Evolutionary conservation across 2,888 invertebrate species (phyloP), one percentile per base, ranked within the genome.

Genomic region (Idaea dimidiata): DNA sequence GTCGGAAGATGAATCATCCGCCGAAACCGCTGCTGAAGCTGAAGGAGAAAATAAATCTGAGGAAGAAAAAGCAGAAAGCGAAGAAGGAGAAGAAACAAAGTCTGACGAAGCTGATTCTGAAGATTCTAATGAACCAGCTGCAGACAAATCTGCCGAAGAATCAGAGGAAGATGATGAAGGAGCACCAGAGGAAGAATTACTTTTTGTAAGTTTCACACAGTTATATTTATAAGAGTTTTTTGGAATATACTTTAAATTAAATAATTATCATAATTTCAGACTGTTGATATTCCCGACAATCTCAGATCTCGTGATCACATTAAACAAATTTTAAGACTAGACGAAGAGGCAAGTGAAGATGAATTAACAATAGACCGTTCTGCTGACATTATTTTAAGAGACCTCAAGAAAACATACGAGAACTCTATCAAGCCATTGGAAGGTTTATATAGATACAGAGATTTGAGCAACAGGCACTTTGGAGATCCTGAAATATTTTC

Each of bases 401-500:
- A 98, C 77, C 93, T 98, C 72, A 98, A 98, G 85, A 95, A 94
- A 78, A 93, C 97, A 61, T 97, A 97, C 76, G 97, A 97, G 83
- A 95, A 94, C 70, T 96, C 97, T 3, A 97, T 98, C 59, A 97
- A 97, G 84, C 98, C 98, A 0, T 89, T 98, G 77, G 98, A 98
- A 93, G 94, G 94, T n/a, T 87, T 97, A 33, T 99, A 97, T 87
- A 98, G 97, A 84, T 98, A 98, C 82, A 94, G 97, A 76, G 98
- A 98, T 85, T 93, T 98, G 63, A 98, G 98, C 83, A 97, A 97
- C 84, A 94, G 97, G 71, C 97, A 97, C 88, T 97, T 97, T 80
- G 97, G 97, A 79, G 98, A 98, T 90, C 96, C 97, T 1, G 98
- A 99, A 94, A 97, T 98, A 80, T 97, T 97, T 86, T 97, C 98